Conservation (phyloP, 2,113 vertebrate species). For the Henicopernis longicauda region DNA sequence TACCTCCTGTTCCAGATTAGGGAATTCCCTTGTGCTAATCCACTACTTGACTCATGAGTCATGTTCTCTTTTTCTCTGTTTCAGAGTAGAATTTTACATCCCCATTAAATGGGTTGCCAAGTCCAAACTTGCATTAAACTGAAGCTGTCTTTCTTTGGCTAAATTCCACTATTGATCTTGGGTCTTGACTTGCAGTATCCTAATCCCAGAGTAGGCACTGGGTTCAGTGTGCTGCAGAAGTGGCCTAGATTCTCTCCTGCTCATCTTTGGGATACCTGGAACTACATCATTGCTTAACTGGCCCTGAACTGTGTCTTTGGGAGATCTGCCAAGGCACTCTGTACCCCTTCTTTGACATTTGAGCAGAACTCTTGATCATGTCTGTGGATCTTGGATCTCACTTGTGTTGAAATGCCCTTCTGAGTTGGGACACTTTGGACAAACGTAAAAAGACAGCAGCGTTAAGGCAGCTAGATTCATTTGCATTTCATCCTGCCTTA, state of each 20-base stretch:
- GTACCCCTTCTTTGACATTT: not conserved
- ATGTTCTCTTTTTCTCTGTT: not conserved
- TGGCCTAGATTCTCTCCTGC: not conserved
- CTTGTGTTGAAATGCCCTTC: not conserved
- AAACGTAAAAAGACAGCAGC: not conserved
- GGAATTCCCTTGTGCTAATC: not conserved
- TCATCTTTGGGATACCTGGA: not conserved
- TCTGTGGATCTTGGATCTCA: not conserved
- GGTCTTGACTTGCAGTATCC: not conserved
- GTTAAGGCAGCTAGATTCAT: not conserved
- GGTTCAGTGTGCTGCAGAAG: not conserved
- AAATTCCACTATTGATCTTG: not conserved
- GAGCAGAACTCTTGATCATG: not conserved
- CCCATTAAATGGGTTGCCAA: not conserved
- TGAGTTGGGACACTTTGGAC: not conserved
- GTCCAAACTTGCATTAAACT: not conserved
- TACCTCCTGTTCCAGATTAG: not conserved
- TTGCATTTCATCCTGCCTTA: not conserved
- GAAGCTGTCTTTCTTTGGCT: not conserved
- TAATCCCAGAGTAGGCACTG: not conserved
- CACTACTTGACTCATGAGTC: not conserved
- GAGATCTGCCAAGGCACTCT: not conserved
- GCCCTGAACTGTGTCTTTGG: not conserved
- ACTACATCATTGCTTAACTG: not conserved
- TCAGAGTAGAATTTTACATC: not conserved